A percentile compares a stretch with the other conserved stretches of the same genome.
Evolutionary conservation across 2,797 vertebrate species (phyloP).

Genomic region (Rhinatrema bivittatum): DNA sequence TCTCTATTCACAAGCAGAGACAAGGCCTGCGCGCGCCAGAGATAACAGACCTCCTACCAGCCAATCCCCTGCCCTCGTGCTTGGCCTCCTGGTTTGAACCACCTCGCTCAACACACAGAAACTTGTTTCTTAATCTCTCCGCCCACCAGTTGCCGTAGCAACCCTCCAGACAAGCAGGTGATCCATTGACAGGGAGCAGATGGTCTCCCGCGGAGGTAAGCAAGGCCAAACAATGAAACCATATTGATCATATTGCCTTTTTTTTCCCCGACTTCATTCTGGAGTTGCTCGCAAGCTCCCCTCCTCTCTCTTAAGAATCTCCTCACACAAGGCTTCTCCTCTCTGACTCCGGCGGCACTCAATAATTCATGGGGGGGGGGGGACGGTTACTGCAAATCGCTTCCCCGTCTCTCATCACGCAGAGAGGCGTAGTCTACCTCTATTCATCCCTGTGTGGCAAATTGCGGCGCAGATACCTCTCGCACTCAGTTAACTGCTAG

Average conservation of each 20-base stretch:
- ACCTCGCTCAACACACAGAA: conserved; percentile 3
- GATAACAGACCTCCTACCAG: too few species aligned
- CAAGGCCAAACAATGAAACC: conserved; percentile 79
- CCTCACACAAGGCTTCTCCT: background rate
- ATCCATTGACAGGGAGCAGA: conserved; percentile 99
- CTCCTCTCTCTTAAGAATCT: conserved; percentile 1
- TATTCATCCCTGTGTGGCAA: conserved; percentile 43
- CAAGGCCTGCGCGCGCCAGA: too few species aligned
- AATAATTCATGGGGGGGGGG: conserved; percentile 3
- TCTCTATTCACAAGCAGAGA: too few species aligned
- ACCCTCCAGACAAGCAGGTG: conserved; percentile 95
- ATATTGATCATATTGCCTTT: conserved; percentile 80
- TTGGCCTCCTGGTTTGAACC: background rate
- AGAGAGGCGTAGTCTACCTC: background rate
- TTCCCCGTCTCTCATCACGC: background rate
- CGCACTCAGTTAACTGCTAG: conserved; percentile 26
- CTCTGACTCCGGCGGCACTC: background rate
- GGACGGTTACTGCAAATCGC: background rate
- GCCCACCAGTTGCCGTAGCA: conserved; percentile 70
- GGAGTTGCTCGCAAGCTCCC: conserved; percentile 34
- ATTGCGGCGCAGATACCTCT: conserved; percentile 27
- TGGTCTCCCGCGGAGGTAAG: conserved; percentile 95
- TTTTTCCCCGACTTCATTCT: conserved; percentile 47
- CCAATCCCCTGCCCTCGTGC: background rate
- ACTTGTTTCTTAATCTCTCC: conserved; percentile 64